Conservation (phyloP, 2,888 invertebrate genomes). For the Campoletis raptor region DNA sequence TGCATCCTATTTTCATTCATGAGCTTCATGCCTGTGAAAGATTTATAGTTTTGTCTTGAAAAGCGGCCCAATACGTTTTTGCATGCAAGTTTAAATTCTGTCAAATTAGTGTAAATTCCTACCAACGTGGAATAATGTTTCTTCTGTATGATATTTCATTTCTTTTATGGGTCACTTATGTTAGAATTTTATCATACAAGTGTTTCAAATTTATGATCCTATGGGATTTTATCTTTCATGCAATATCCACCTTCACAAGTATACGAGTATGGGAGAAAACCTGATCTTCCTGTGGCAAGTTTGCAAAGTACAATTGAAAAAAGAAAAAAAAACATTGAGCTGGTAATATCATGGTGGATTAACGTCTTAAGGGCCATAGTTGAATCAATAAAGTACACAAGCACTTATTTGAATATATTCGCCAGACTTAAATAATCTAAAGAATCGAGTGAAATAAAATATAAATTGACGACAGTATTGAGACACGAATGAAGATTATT, state of each 20-base stretch:
- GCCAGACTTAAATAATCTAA: background rate
- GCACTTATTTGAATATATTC: background rate
- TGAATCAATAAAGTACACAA: background rate
- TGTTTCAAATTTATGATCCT: conserved; percentile 4
- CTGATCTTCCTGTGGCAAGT: background rate
- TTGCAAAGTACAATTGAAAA: background rate
- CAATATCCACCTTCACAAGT: background rate
- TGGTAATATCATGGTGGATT: background rate
- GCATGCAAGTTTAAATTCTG: background rate
- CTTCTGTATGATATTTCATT: background rate
- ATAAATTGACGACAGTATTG: background rate
- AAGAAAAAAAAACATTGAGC: background rate
- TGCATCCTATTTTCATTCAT: too few species aligned
- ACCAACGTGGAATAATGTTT: background rate
- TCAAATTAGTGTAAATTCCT: background rate
- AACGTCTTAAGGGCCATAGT: background rate
- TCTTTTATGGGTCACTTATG: background rate
- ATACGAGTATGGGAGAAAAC: background rate
- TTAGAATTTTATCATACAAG: background rate
- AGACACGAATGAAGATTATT: background rate
- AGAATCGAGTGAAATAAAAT: background rate
- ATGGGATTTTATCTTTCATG: background rate
- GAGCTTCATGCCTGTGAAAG: background rate
- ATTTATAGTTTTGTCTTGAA: background rate
- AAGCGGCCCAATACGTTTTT: too few species aligned